Evolutionary conservation across 2,113 vertebrate species (phyloP).

Genomic region (Aix galericulata): DNA sequence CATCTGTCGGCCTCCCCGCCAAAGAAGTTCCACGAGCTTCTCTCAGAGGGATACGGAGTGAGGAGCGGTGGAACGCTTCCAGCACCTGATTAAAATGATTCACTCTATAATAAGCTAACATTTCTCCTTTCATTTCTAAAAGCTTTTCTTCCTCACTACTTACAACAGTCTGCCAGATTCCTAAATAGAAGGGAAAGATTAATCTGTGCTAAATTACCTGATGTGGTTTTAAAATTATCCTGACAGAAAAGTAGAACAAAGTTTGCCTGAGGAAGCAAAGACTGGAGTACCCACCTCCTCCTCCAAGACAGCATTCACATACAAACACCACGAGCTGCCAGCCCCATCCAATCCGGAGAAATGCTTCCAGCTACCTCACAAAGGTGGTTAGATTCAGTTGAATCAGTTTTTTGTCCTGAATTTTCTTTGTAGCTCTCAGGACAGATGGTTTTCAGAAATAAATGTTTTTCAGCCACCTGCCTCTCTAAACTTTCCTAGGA

Average conservation of each 20-base stretch:
- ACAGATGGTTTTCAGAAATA: slow-evolving; percentile 60
- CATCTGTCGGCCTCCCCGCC: not conserved
- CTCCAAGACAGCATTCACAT: slow-evolving; percentile 41
- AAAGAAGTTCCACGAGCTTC: slow-evolving; percentile 44
- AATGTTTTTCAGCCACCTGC: slow-evolving; percentile 21
- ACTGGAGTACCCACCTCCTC: not conserved
- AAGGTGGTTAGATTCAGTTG: slow-evolving; percentile 3
- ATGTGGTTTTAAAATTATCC: slow-evolving; percentile 65
- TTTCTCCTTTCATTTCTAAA: slow-evolving; percentile 41
- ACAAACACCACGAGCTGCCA: slow-evolving; percentile 41
- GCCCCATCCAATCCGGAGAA: slow-evolving; percentile 33
- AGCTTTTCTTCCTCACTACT: slow-evolving; percentile 47
- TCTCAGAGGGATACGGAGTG: slow-evolving; percentile 43
- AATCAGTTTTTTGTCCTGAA: slow-evolving; percentile 44
- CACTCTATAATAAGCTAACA: slow-evolving; percentile 57
- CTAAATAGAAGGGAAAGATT: slow-evolving; percentile 64
- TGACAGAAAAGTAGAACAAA: slow-evolving; percentile 68
- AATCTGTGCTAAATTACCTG: slow-evolving; percentile 69
- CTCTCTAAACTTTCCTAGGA: not conserved
- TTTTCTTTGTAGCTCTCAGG: slow-evolving; percentile 32
- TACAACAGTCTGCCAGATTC: slow-evolving; percentile 47
- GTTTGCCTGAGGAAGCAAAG: slow-evolving; percentile 68
- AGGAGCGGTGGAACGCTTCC: slow-evolving; percentile 17
- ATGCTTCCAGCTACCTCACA: slow-evolving; percentile 28
- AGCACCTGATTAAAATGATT: slow-evolving; percentile 67